Evolutionary conservation across 2,113 vertebrate genomes (phyloP).

Genomic region (Falcunculus frontatus): DNA sequence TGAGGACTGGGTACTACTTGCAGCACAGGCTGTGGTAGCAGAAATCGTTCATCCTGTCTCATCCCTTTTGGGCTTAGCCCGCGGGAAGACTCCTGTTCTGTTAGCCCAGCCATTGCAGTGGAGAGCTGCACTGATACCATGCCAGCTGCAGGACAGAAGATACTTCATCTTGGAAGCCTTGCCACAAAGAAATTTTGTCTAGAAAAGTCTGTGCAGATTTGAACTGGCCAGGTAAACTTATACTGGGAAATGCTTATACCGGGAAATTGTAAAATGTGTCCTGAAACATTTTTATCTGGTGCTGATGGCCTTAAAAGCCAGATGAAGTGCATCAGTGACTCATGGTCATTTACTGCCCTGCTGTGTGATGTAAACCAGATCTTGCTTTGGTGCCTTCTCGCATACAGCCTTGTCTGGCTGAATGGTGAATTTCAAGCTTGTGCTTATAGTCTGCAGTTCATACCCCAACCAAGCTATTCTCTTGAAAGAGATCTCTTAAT

Average conservation of each 20-base stretch:
- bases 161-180: neutral
- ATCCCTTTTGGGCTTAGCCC: neutral
- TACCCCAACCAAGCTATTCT: neutral
- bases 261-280: neutral
- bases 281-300: neutral
- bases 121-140: neutral
- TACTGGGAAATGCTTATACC: neutral
- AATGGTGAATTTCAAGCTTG: neutral
- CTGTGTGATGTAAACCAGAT: constrained; percentile 24
- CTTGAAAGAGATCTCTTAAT: neutral
- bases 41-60: neutral
- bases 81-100: neutral
- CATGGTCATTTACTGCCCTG: neutral
- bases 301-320: neutral
- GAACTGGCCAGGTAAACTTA: neutral
- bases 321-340: neutral
- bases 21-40: neutral
- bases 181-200: neutral
- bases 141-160: neutral
- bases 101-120: neutral
- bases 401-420: neutral
- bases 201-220: neutral
- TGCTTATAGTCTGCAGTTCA: neutral
- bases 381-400: neutral
- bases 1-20: neutral